Conservation (phyloP, 2,797 vertebrate species). For the Pelodytes ibericus region DNA sequence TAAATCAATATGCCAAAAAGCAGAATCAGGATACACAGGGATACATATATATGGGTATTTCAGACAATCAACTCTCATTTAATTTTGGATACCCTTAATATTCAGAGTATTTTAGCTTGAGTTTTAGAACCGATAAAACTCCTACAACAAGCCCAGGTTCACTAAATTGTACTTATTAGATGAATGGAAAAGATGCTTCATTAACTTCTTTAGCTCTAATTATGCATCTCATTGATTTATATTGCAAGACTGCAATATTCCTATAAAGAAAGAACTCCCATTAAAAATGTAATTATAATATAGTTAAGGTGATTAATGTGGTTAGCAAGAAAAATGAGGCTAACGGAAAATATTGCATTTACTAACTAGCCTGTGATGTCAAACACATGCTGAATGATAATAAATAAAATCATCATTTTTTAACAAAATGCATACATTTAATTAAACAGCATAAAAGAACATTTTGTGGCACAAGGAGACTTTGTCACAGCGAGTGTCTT, state of each 20-base stretch:
- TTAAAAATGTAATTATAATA: slow-evolving; percentile 51
- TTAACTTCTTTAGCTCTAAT: neutral
- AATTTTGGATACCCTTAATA: no score
- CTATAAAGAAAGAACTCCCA: slow-evolving; percentile 30
- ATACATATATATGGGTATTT: no score
- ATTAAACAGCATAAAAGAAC: no score
- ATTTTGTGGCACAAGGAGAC: no score
- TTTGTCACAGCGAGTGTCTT: no score
- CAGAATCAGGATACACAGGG: no score
- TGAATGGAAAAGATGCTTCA: neutral
- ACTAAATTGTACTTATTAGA: neutral
- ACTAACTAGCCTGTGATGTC: slow-evolving; percentile 33
- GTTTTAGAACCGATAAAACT: no score
- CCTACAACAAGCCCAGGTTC: no score
- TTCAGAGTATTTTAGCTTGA: no score
- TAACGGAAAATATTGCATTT: slow-evolving; percentile 37
- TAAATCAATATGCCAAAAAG: no score
- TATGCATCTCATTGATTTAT: slow-evolving; percentile 19
- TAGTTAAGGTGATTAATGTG: slow-evolving; percentile 42
- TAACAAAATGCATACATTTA: no score
- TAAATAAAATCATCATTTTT: slow-evolving; percentile 26
- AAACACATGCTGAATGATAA: slow-evolving; percentile 32
- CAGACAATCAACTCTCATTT: no score
- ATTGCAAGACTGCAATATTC: slow-evolving; percentile 17
- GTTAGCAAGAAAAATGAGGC: slow-evolving; percentile 19